Evolutionary conservation across 2,888 invertebrate genomes (phyloP).

Genomic region (Tipula vernalis): DNA sequence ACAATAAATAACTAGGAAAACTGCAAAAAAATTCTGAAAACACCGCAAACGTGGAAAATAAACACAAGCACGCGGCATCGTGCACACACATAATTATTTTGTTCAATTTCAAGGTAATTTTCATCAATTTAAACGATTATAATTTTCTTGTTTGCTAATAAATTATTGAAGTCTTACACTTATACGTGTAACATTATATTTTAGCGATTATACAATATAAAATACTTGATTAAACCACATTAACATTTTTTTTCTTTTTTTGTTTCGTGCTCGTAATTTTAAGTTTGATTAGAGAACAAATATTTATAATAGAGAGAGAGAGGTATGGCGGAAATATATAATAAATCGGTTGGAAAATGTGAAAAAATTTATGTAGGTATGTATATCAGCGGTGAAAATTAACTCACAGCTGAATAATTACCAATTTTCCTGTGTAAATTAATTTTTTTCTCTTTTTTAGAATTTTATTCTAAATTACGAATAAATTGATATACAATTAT

Average conservation of each 20-base stretch:
- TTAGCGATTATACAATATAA: neutral
- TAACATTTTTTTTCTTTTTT: too few relatives aligned
- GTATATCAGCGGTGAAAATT: neutral
- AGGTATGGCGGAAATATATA: neutral
- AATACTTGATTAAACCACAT: neutral
- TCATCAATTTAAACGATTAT: neutral
- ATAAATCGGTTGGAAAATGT: neutral
- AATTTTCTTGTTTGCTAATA: neutral
- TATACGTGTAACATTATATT: neutral
- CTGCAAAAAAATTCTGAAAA: neutral
- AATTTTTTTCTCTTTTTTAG: too few relatives aligned
- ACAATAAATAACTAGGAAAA: neutral
- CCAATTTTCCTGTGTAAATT: too few relatives aligned
- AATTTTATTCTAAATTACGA: too few relatives aligned
- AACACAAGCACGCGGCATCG: neutral
- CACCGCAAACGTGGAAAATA: neutral
- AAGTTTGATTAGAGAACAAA: neutral
- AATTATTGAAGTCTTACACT: neutral
- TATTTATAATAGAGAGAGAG: neutral
- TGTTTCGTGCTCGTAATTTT: neutral
- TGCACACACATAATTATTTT: neutral
- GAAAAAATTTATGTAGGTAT: neutral
- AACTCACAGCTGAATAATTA: neutral
- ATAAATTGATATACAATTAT: neutral
- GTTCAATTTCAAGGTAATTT: neutral